phyloP scores from a whole-genome alignment of 2,888 invertebrate genomes.

The Didymodactylos carnosus region DNA sequence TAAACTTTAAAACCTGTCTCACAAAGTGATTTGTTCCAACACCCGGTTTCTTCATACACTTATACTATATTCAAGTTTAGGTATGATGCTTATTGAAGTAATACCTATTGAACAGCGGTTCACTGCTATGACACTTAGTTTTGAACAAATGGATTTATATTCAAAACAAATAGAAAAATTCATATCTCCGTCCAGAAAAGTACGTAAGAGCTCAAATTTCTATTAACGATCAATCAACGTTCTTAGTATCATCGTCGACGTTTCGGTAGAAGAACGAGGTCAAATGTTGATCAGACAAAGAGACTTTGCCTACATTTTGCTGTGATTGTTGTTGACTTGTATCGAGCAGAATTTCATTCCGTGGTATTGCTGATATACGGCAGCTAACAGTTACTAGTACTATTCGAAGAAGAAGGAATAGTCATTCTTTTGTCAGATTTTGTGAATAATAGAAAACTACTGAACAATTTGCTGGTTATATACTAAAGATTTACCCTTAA shows the following conservation, averaged over 20 bases:
- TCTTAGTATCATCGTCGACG: background rate
- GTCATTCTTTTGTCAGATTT: too few relatives aligned
- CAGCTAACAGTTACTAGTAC: too few relatives aligned
- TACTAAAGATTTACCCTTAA: too few relatives aligned
- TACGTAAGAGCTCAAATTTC: too few relatives aligned
- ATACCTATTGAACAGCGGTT: background rate
- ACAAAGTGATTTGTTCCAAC: too few relatives aligned
- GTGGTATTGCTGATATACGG: background rate
- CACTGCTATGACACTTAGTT: background rate
- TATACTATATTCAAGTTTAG: slow-evolving; percentile 9
- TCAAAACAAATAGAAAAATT: background rate
- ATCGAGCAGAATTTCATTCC: background rate
- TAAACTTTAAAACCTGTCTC: too few relatives aligned
- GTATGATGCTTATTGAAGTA: slow-evolving; percentile 5
- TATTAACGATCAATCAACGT: background rate
- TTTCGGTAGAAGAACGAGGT: background rate
- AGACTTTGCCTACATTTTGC: background rate
- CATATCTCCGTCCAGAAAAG: too few relatives aligned
- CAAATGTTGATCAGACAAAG: background rate
- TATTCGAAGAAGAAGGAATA: too few relatives aligned
- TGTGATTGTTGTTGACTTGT: background rate
- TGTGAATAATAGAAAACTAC: too few relatives aligned
- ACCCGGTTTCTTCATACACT: background rate
- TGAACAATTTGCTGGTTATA: too few relatives aligned
- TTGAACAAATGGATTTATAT: slow-evolving; percentile 2